phyloP scores from a whole-genome alignment of 2,888 invertebrate species.

The Rhingia rostrata region DNA sequence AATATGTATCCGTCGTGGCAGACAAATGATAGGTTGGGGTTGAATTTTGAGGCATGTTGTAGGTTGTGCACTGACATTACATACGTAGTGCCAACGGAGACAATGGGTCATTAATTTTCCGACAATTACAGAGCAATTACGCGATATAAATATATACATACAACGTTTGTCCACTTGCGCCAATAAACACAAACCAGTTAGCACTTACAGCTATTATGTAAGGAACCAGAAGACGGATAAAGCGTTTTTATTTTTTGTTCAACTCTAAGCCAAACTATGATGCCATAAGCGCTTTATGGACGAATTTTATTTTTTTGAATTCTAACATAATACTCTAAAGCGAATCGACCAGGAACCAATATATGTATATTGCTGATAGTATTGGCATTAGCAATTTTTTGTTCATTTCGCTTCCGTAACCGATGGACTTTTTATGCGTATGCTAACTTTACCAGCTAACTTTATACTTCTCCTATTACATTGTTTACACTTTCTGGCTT shows the following conservation, averaged over 20 bases:
- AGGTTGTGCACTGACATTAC: slow-evolving; percentile 20
- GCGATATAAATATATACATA: background rate
- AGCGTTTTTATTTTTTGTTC: too few species aligned
- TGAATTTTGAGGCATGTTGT: slow-evolving; percentile 23
- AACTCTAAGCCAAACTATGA: too few species aligned
- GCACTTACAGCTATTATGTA: too few species aligned
- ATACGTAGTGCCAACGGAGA: slow-evolving; percentile 27
- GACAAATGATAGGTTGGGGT: slow-evolving; percentile 58
- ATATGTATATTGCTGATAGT: background rate
- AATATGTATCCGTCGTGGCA: slow-evolving; percentile 66
- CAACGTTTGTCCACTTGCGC: background rate
- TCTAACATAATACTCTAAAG: too few species aligned
- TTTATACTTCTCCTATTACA: slow-evolving; percentile 31
- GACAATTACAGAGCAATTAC: slow-evolving; percentile 61
- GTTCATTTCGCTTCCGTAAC: background rate
- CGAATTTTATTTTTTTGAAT: too few species aligned
- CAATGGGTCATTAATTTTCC: slow-evolving; percentile 67
- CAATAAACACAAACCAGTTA: background rate
- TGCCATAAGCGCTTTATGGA: too few species aligned
- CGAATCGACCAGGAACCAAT: too few species aligned
- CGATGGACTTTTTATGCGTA: slow-evolving; percentile 8
- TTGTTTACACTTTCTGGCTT: slow-evolving; percentile 42
- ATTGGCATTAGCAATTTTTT: background rate
- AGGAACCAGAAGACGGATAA: too few species aligned
- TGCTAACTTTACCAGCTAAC: slow-evolving; percentile 34